Base-by-base conservation (phyloP, 2,797 vertebrate genomes). In the Dryobates pubescens region DNA sequence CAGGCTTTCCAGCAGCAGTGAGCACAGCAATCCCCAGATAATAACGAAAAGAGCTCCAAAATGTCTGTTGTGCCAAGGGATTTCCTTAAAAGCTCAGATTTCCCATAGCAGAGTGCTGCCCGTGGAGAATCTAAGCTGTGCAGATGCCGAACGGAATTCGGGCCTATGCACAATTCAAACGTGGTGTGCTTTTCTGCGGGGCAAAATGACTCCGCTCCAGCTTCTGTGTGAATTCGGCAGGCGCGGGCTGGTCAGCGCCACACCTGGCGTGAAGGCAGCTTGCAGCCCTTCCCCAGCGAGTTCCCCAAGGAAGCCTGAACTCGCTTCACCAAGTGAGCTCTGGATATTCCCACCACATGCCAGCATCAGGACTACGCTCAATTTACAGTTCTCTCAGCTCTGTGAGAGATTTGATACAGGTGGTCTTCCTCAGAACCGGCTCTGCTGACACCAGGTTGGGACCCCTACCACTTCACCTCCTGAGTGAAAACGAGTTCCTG, bases 241-340 rank as follows among this genome's bases (percentile, higher is more conserved):
- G 47, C 17, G 12, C 16, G n/a, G 45, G 43, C 61, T 76, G 16
- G 54, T 45, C 57, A 26, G 13, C 4, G 6, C 57, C 43, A 43
- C 34, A 41, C 34, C 32, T 1, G 0, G 6, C 1, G 0, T 6
- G 16, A 49, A 3, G 32, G 47, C 58, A n/a, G 17, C 41, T 76
- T 81, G 6, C 32, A 23, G 19, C 20, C 7, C 29, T 75, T 84
- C 58, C 45, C 51, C 16, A 32, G 22, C 41, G 30, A 32, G 45
- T 69, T 23, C 62, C 34, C 24, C 5, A 9, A 13, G 58, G 80
- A 58, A 13, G 19, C 41, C 65, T 69, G 69, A 74, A 45, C 76
- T 82, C 3, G 1, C 56, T 86, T 58, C 49, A 32, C 24, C 5
- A 16, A 9, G 17, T 10, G 68, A 58, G 16, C 70, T 73, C 18